A percentile compares a stretch with the other conserved stretches of the same genome.
Conservation (phyloP, 2,888 invertebrate species). For the Aphidoletes aphidimyza region DNA sequence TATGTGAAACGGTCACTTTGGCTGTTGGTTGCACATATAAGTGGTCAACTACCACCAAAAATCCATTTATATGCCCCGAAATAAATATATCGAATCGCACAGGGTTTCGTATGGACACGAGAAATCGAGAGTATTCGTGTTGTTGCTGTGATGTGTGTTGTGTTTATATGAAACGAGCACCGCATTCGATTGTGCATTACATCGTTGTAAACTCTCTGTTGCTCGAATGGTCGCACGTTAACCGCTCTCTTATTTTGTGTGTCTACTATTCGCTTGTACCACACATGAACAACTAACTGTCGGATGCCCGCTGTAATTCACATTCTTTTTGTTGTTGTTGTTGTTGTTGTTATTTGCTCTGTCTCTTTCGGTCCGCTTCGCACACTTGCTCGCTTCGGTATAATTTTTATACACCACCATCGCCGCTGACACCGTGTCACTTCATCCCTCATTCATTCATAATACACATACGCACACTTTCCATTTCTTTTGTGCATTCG, state of each 20-base stretch:
- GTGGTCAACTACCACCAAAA: slow-evolving; percentile 50
- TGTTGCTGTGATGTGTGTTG: slow-evolving; percentile 13
- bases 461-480: slow-evolving; percentile 27
- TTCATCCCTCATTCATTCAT: slow-evolving; percentile 43
- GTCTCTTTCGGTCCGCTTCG: too few relatives aligned
- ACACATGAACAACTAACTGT: slow-evolving; percentile 49
- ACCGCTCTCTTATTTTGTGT: slow-evolving; percentile 18
- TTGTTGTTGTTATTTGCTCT: not conserved
- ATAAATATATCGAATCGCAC: not conserved
- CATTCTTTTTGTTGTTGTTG: slow-evolving; percentile 7
- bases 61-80: slow-evolving; percentile 6
- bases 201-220: not conserved
- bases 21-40: slow-evolving; percentile 12
- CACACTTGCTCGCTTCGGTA: not conserved
- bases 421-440: slow-evolving; percentile 21
- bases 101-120: not conserved
- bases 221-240: slow-evolving; percentile 44
- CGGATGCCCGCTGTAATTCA: slow-evolving; percentile 49
- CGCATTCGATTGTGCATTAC: slow-evolving; percentile 26
- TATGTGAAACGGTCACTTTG: slow-evolving; percentile 50
- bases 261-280: slow-evolving; percentile 4
- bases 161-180: slow-evolving; percentile 13
- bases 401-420: not conserved
- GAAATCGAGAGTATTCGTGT: slow-evolving; percentile 6
- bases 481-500: slow-evolving; percentile 18